phyloP scores from a whole-genome alignment of 2,888 invertebrate species.

The Lithophane socia region DNA sequence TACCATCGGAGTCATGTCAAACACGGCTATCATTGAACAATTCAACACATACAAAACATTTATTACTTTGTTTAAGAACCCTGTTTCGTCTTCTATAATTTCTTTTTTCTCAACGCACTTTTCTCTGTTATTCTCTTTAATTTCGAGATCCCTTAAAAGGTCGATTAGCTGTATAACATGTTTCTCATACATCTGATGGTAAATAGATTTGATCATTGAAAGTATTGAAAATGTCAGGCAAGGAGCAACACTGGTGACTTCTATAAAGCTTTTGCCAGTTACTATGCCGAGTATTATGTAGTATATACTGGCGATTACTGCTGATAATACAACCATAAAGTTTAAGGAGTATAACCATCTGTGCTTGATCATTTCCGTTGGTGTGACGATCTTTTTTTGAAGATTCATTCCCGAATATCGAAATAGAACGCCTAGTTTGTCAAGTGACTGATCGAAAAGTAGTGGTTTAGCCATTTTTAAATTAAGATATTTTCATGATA shows the following conservation, averaged over 20 bases:
- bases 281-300: conserved; percentile 63
- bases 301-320: conserved; percentile 56
- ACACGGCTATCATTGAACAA: conserved; percentile 70
- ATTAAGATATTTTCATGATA: neutral
- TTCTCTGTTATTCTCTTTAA: conserved; percentile 50
- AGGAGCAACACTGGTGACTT: conserved; percentile 71
- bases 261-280: conserved; percentile 67
- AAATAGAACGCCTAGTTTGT: conserved; percentile 65
- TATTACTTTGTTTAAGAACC: conserved; percentile 66
- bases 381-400: conserved; percentile 48
- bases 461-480: conserved; percentile 48
- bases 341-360: conserved; percentile 68
- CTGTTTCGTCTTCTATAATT: conserved; percentile 63
- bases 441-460: conserved; percentile 65
- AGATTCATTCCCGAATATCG: conserved; percentile 68
- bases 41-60: conserved; percentile 69
- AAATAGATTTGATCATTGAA: conserved; percentile 66
- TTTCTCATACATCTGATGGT: conserved; percentile 59
- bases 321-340: conserved; percentile 65
- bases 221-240: conserved; percentile 67
- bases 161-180: conserved; percentile 61
- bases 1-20: conserved; percentile 70
- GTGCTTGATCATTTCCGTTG: conserved; percentile 58
- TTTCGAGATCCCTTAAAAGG: conserved; percentile 65
- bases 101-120: conserved; percentile 55